These are phyloP conservation scores for Exocentrus adspersus DNA, from an alignment of 2,888 invertebrate species.

Conservation along the genomic window DNA sequence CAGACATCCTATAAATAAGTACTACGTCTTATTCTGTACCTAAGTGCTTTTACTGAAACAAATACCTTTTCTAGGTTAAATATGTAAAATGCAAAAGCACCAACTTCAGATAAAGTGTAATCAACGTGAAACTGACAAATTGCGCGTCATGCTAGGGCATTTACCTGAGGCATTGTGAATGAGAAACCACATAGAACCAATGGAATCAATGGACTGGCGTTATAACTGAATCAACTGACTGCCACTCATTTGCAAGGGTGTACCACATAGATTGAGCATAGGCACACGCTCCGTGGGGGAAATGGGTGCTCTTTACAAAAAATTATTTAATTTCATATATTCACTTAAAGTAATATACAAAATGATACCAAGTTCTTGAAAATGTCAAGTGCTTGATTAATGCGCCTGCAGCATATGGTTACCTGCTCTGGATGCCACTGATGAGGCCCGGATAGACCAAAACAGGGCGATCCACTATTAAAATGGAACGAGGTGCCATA, in stretches of 20 bases:
- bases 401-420: conserved; percentile 19
- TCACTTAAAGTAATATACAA: conserved; percentile 25
- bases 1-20: no score
- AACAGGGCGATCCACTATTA: conserved; percentile 9
- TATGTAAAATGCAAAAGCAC: background rate
- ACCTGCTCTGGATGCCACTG: conserved; percentile 20
- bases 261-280: conserved; percentile 57
- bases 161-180: conserved; percentile 61
- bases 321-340: conserved; percentile 57
- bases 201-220: conserved; percentile 59
- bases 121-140: conserved; percentile 43
- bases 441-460: background rate
- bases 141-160: conserved; percentile 61
- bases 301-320: conserved; percentile 60
- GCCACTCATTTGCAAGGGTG: conserved; percentile 55
- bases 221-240: conserved; percentile 54
- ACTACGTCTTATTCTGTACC: no score
- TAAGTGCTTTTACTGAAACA: no score
- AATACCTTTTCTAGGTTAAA: no score
- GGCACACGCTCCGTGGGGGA: conserved; percentile 59
- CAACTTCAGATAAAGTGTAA: conserved; percentile 54
- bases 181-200: conserved; percentile 55
- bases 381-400: conserved; percentile 12
- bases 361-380: conserved; percentile 10
- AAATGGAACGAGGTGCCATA: conserved; percentile 14